A percentile compares a stretch with the other conserved stretches of the same genome.
Evolutionary conservation across 1,140 invertebrate genomes (phyloP).

Genomic region (Drosophila pseudoobscura): DNA sequence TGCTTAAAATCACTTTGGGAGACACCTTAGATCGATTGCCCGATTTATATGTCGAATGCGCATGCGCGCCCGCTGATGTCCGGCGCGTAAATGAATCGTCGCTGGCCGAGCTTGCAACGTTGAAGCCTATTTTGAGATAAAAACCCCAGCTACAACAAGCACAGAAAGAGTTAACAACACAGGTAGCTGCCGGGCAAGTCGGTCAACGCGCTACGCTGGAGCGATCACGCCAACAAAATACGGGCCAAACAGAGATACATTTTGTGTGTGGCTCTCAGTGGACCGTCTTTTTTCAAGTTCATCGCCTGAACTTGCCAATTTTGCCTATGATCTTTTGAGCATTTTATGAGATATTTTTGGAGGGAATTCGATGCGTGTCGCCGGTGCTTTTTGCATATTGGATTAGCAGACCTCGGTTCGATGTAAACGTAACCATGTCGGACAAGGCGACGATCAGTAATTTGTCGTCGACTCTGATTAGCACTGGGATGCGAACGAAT

Average conservation of each 20-base stretch:
- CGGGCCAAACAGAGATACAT: conserved; percentile 9
- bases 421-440: conserved; percentile 24
- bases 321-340: conserved; percentile 34
- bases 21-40: conserved; percentile 27
- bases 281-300: conserved; percentile 63
- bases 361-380: conserved; percentile 31
- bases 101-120: conserved; percentile 55
- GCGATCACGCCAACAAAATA: conserved; percentile 45
- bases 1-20: conserved; percentile 2
- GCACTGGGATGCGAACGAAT: conserved; percentile 61
- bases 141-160: not conserved
- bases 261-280: conserved; percentile 7
- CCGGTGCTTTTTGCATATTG: conserved; percentile 31
- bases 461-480: conserved; percentile 54
- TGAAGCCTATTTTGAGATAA: conserved; percentile 54
- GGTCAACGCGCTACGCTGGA: conserved; percentile 59
- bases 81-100: conserved; percentile 62
- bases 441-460: conserved; percentile 41
- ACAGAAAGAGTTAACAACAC: conserved; percentile 41
- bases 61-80: conserved; percentile 73
- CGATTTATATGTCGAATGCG: conserved; percentile 29
- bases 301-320: conserved; percentile 72
- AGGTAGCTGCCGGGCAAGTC: conserved; percentile 58
- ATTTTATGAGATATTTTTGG: conserved; percentile 58
- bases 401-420: conserved; percentile 33